Evolutionary conservation across 2,113 vertebrate species (phyloP), one percentile per base, ranked within the genome.

Genomic region (Perca flavescens): DNA sequence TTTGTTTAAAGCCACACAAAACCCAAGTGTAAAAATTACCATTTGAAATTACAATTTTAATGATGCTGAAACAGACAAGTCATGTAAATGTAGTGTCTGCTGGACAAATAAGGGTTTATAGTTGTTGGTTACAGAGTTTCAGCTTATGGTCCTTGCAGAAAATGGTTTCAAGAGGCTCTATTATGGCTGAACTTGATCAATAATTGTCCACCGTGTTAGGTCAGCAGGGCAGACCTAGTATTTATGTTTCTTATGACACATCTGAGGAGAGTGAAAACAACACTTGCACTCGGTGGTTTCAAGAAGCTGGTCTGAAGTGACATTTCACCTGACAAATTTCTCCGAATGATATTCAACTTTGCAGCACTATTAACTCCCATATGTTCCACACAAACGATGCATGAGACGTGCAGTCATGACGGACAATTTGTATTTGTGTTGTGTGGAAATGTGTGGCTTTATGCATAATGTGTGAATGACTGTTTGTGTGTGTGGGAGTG

Each of bases 261-360:
- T 83, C 69, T 81, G 79, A 66, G 66, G n/a, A 79, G 54, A 68
- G 19, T 34, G 54, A 78, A 56, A 66, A 13, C 61, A 67, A 36
- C 52, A 56, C 54, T 84, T 60, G 85, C 71, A 73, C 1, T 63
- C 49, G 56, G 43, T 62, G 57, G 82, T 71, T 89, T 73, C 19
- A 70, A 19, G 73, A 82, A 63, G 68, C 68, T 65, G 75, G 76
- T 90, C 81, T 78, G 80, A 78, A 74, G 71, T 69, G 61, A 80
- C 80, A 72, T 80, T 90, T 73, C 80, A 82, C 80, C 78, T 74
- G 77, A 80, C 72, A 87, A 80, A 80, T 79, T 80, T 73, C 62
- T 52, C 69, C 63, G 46, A 83, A 82, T 67, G 64, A 85, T 58
- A 74, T 85, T 82, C 64, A 80, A 25, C 73, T 79, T 53, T 76